These are phyloP conservation scores for Delphinus delphis DNA, from an alignment of 2,113 vertebrate species.

Conservation along the genomic window DNA sequence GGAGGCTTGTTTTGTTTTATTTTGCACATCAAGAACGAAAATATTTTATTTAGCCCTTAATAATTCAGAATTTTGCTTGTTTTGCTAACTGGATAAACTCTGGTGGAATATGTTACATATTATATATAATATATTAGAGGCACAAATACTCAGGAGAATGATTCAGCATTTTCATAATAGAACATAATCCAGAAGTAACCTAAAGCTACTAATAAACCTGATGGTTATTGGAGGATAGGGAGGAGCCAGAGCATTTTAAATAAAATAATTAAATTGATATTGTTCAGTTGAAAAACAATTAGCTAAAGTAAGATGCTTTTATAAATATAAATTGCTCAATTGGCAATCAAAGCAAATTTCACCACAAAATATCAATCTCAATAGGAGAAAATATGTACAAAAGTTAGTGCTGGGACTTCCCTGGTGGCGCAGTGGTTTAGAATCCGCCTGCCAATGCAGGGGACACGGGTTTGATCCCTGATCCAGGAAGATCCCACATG, in stretches of 20 bases:
- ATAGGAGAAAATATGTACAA: neutral
- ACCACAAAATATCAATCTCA: neutral
- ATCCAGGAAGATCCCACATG: no score
- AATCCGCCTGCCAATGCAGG: no score
- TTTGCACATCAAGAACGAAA: neutral
- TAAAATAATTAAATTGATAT: neutral
- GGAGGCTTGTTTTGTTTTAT: neutral
- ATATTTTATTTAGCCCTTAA: neutral
- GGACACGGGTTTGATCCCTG: no score
- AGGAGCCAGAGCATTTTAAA: neutral
- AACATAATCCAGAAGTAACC: neutral
- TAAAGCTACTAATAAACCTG: neutral
- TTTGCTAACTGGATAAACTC: neutral
- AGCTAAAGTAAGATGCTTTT: neutral
- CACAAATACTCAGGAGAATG: neutral
- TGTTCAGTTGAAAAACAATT: neutral
- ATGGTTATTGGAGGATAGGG: neutral
- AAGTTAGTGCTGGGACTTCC: neutral
- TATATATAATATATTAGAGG: neutral
- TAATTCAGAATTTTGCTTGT: conserved; percentile 14
- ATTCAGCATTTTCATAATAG: conserved; percentile 16
- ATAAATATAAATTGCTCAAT: neutral
- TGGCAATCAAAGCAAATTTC: neutral
- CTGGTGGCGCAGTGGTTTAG: no score
- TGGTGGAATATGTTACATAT: neutral